Evolutionary conservation across 1,140 invertebrate species (phyloP).

Genomic region (Aphaenogaster rudis): DNA sequence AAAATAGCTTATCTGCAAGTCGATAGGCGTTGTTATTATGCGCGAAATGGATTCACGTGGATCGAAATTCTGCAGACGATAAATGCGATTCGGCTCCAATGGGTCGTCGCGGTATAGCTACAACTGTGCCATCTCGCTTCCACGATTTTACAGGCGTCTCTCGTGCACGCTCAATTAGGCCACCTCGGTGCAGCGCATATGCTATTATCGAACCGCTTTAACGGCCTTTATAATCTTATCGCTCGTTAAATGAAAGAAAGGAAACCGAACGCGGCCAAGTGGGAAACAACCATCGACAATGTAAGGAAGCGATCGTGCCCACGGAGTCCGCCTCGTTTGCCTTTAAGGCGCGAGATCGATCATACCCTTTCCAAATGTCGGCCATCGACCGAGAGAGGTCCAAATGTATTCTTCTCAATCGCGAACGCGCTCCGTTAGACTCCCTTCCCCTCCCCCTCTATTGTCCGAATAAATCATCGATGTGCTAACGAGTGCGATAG

Average conservation of each 20-base stretch:
- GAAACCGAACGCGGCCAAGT: conserved; percentile 39
- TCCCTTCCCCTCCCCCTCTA: conserved; percentile 4
- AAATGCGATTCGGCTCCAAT: background rate
- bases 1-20: conserved; percentile 5
- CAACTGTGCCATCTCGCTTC: background rate
- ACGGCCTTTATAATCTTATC: conserved; percentile 72
- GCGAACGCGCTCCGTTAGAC: conserved; percentile 26
- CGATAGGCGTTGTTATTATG: conserved; percentile 11
- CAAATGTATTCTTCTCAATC: conserved; percentile 44
- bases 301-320: conserved; percentile 68
- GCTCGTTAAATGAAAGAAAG: conserved; percentile 59
- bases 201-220: conserved; percentile 66
- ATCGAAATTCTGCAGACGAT: background rate
- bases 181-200: conserved; percentile 30
- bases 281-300: conserved; percentile 64
- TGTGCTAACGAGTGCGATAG: conserved; percentile 48
- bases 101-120: background rate
- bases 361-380: conserved; percentile 71
- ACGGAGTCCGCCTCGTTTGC: conserved; percentile 35
- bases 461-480: conserved; percentile 57
- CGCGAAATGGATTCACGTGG: conserved; percentile 5
- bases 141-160: conserved; percentile 14
- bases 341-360: conserved; percentile 68
- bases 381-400: conserved; percentile 60
- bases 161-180: conserved; percentile 51